Conservation (phyloP, 2,797 vertebrate genomes). For the Lithobates pipiens region DNA sequence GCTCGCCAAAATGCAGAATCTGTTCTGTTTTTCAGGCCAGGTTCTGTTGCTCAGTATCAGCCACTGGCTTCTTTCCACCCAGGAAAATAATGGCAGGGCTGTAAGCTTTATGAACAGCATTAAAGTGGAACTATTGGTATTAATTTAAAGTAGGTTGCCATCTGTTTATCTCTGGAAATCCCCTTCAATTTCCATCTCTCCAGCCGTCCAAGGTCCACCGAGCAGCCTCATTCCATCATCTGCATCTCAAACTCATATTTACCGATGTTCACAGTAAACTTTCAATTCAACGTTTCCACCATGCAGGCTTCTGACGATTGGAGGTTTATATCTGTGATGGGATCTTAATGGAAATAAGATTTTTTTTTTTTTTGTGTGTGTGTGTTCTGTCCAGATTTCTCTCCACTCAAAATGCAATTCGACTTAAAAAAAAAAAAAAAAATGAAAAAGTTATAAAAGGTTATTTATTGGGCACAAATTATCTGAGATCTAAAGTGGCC, state of each 20-base stretch:
- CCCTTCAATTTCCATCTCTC: constrained; percentile 14
- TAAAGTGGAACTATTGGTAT: constrained; percentile 30
- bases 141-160: constrained; percentile 39
- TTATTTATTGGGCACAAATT: too few relatives aligned
- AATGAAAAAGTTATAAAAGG: neutral
- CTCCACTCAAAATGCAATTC: neutral
- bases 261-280: neutral
- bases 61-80: constrained; percentile 31
- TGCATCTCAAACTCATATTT: constrained; percentile 19
- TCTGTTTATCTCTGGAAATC: constrained; percentile 48
- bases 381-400: neutral
- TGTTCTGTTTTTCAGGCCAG: neutral
- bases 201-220: neutral
- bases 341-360: constrained; percentile 3
- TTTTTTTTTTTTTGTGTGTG: too few relatives aligned
- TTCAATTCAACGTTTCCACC: neutral
- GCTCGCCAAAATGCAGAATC: constrained; percentile 16
- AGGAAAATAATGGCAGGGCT: constrained; percentile 13
- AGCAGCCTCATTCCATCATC: neutral
- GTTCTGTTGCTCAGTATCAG: neutral
- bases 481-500: too few relatives aligned
- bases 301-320: neutral
- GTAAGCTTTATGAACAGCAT: constrained; percentile 13
- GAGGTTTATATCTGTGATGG: neutral
- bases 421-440: too few relatives aligned